These are phyloP conservation scores for Drosophila novamexicana DNA, from an alignment of 1,140 invertebrate species.

Conservation along the genomic window DNA sequence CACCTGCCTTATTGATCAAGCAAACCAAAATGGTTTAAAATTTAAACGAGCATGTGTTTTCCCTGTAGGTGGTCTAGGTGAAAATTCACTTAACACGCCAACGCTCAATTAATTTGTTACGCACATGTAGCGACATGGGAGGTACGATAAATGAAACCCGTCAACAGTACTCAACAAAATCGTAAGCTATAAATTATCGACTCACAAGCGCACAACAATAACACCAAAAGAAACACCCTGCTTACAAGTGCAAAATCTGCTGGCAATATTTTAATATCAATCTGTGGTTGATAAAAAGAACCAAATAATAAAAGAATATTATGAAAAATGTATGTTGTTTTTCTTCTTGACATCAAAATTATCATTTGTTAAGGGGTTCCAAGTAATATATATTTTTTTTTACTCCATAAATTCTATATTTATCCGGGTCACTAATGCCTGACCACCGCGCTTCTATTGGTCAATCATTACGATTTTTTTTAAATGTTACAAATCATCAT, in stretches of 20 bases:
- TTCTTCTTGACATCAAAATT: background rate
- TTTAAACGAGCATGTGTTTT: background rate
- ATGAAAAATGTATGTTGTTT: background rate
- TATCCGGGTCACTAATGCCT: no score
- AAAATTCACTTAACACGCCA: slow-evolving; percentile 15
- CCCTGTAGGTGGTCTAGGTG: background rate
- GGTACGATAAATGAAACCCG: slow-evolving; percentile 24
- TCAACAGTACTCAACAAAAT: slow-evolving; percentile 20
- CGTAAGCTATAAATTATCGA: slow-evolving; percentile 33
- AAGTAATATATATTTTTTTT: no score
- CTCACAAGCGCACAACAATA: slow-evolving; percentile 1
- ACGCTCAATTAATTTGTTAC: slow-evolving; percentile 9
- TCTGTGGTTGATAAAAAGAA: slow-evolving; percentile 5
- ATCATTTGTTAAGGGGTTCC: no score
- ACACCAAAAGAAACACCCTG: background rate
- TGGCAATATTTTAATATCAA: slow-evolving; percentile 22
- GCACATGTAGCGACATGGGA: slow-evolving; percentile 9
- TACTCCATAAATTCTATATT: no score
- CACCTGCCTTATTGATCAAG: background rate
- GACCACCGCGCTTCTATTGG: no score
- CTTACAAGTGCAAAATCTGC: slow-evolving; percentile 19
- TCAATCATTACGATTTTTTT: no score
- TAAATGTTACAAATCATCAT: no score
- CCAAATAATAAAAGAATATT: background rate
- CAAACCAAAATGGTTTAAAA: background rate